Conservation (phyloP, 1,140 invertebrate genomes). For the Diploscapter pachys region DNA sequence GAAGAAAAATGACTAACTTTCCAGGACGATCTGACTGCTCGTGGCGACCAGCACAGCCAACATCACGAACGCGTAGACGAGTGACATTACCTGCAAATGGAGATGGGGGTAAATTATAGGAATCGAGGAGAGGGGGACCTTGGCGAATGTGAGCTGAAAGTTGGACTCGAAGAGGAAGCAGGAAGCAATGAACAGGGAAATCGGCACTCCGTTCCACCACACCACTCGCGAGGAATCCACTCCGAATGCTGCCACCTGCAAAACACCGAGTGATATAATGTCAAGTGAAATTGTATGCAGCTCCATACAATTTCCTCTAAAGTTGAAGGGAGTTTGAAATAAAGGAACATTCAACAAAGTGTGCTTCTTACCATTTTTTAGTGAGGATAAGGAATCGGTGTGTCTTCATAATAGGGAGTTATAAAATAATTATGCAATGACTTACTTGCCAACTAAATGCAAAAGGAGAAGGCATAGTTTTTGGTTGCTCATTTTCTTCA, state of each 20-base stretch:
- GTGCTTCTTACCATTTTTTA: too few relatives aligned
- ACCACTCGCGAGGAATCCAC: constrained; percentile 41
- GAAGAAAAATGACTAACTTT: constrained; percentile 41
- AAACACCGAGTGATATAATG: too few relatives aligned
- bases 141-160: constrained; percentile 82
- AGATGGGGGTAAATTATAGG: background rate
- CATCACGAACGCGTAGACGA: constrained; percentile 93
- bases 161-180: constrained; percentile 88
- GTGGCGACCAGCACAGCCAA: constrained; percentile 99
- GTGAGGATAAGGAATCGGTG: too few relatives aligned
- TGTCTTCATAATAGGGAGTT: too few relatives aligned
- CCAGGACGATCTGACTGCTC: constrained; percentile 86
- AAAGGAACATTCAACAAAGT: too few relatives aligned
- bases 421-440: too few relatives aligned
- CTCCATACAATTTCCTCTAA: too few relatives aligned
- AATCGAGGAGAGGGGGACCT: constrained; percentile 65
- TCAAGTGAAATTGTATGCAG: too few relatives aligned
- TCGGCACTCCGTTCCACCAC: constrained; percentile 53
- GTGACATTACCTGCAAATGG: constrained; percentile 68
- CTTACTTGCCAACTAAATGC: too few relatives aligned
- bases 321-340: too few relatives aligned
- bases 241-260: constrained; percentile 51
- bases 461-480: too few relatives aligned
- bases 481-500: too few relatives aligned
- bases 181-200: constrained; percentile 70